Evolutionary conservation across 2,113 vertebrate genomes (phyloP), one percentile per base, ranked within the genome.

Genomic region (Sclerurus mexicanus): DNA sequence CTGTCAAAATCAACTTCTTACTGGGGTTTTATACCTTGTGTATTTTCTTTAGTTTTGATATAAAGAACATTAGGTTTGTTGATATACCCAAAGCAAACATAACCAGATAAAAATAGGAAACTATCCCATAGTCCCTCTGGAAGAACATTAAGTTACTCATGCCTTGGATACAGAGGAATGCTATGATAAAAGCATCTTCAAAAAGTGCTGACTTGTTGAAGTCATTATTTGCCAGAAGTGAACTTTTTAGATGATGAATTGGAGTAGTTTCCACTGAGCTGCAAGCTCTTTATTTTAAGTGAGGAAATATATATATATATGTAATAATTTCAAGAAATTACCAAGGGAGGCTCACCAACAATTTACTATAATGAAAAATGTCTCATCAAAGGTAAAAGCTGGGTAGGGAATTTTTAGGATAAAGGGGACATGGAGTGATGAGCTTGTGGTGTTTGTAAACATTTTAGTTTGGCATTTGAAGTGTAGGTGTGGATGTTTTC

Each of bases 321-420:
- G 4, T 35, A 52, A 49, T 40, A 55, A 30, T 69, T 52, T 31
- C 30, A 60, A 42, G 39, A 19, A 62, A 55, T 89, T 46, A 19
- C 25, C 0, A 1, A 39, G 69, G 44, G 21, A 76, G 53, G 10
- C 44, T 68, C 59, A 22, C 33, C 24, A 66, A 25, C 25, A 18
- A 0, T 50, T 86, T 35, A 4, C 31, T 73, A 0, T 44, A 1
- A 2, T 74, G n/a, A 58, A 76, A n/a, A 23, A 6, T 5, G 11
- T 63, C 50, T 86, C 35, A 44, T 24, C 53, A 58, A 44, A 40
- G 44, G 25, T 44, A n/a, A 69, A 49, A 90, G 31, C n/a, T 66
- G 20, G 7, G 11, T 21, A 12, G 46, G 39, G 64, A 18, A 7
- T 9, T 77, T 60, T 58, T n/a, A 63, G 55, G 28, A 9, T 33